These are phyloP conservation scores for Nicator chloris DNA, from an alignment of 2,113 vertebrate genomes.

Conservation along the genomic window DNA sequence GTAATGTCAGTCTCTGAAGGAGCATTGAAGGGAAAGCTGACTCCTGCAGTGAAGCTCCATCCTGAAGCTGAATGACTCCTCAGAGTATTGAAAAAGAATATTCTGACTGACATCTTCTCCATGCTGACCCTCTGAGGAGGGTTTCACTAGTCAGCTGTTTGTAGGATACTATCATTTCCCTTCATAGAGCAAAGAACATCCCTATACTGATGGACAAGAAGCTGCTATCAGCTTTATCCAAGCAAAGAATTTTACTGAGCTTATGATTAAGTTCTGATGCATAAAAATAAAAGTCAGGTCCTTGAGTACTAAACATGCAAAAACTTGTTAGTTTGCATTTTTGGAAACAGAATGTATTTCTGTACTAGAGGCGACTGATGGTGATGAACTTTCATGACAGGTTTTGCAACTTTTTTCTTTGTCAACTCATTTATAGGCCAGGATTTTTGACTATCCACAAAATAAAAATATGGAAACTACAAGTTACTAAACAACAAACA, in stretches of 20 bases:
- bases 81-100: not conserved
- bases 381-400: not conserved
- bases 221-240: not conserved
- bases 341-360: not conserved
- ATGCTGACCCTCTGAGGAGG: not conserved
- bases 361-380: not conserved
- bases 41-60: not conserved
- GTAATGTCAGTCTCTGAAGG: not conserved
- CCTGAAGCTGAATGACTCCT: not conserved
- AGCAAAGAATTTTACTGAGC: not conserved
- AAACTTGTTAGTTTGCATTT: not conserved
- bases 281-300: not conserved
- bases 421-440: not conserved
- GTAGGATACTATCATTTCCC: not conserved
- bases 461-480: not conserved
- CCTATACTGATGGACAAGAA: not conserved
- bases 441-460: not conserved
- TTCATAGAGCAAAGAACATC: not conserved
- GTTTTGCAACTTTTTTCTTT: not conserved
- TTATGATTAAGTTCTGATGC: not conserved
- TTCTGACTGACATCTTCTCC: not conserved
- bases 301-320: not conserved
- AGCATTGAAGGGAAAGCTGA: not conserved
- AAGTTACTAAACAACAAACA: not conserved
- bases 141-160: not conserved